Evolutionary conservation across 2,888 invertebrate genomes (phyloP), one percentile per base, ranked within the genome.

Genomic region (Eupithecia exiguata): DNA sequence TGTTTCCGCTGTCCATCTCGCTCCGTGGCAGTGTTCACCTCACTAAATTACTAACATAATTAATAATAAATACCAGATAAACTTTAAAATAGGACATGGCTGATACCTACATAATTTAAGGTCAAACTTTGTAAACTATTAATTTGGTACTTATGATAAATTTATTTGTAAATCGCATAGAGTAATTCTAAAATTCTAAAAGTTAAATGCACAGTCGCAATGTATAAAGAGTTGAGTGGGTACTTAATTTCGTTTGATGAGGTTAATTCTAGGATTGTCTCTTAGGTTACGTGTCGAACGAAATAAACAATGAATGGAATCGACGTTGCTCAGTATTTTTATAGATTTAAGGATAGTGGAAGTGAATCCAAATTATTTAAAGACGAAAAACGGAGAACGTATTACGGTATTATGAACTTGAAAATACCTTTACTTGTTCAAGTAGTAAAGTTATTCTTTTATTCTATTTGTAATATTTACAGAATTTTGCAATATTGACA

Each of bases 281-380:
- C 85, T 82, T 81, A 84, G 81, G 82, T 86, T 85, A 87, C 68
- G 70, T 82, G 81, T 84, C 80, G 84, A 88, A 88, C 80, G 82
- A 89, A 86, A 87, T 86, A 87, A 58, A 86, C 70, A 71, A 72
- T 75, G 89, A 90, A 89, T 87, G 87, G 87, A 92, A 92, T 89
- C 87, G 88, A 92, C 86, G 87, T 93, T 94, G 93, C 93, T 94
- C 93, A 94, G 93, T 94, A 94, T 94, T 94, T 93, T 92, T 90
- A 90, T 93, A 93, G 92, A 87, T 87, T 84, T 93, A 93, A 91
- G 93, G 86, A 87, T 89, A 90, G 88, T 84, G 88, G 85, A 89
- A 87, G 85, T 88, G 85, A 84, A 89, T 89, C 87, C 85, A 91
- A 90, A 89, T 90, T 91, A 92, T 91, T 91, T 91, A 92, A 89